Base-by-base conservation (phyloP, 2,888 invertebrate genomes). In the Lasius platythorax region DNA sequence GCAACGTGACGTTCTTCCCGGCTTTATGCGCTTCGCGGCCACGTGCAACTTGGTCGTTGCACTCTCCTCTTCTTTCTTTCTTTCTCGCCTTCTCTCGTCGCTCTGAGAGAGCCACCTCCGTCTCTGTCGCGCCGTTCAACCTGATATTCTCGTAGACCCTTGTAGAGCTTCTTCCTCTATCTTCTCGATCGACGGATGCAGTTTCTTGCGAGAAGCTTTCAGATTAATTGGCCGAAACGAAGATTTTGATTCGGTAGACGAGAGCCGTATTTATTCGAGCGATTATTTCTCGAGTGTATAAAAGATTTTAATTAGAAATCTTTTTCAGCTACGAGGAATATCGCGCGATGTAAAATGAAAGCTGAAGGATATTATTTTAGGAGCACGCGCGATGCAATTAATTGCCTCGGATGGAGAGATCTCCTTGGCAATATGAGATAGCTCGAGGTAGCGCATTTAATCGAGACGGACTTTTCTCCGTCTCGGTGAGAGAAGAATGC, bases 1-100 rank as follows among this genome's bases (percentile, higher is more conserved):
- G 43, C 72, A 61, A 9, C 53, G 86, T 85, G 76, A 88, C 87
- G 84, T 85, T 87, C 61, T 85, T 87, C 61, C 72, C 66, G 73
- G 70, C 73, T 83, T 82, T 23, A 78, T 76, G 86, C 75, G 70
- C 66, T 82, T 56, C 85, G 85, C 74, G 53, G 56, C 70, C 74
- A 43, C 58, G 68, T 78, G 78, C 68, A 37, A 78, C 85, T 84
- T 85, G 82, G 85, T 88, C 85, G 53, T 85, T 79, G 72, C 85
- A 64, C 86, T 83, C 78, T 85, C 79, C 73, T 84, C 33, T 18
- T 23, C 53, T 63, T 83, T 30, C 63, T 37, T 81, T 56, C 50
- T 30, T 53, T 33, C 79, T 56, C 50, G 15, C 12, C 33, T 6
- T 58, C 12, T 72, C 12, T 81, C 37, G 11, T 50, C 12, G n/a